These are phyloP conservation scores for Brevimyrus niger DNA, from an alignment of 2,113 vertebrate species.

Conservation along the genomic window DNA sequence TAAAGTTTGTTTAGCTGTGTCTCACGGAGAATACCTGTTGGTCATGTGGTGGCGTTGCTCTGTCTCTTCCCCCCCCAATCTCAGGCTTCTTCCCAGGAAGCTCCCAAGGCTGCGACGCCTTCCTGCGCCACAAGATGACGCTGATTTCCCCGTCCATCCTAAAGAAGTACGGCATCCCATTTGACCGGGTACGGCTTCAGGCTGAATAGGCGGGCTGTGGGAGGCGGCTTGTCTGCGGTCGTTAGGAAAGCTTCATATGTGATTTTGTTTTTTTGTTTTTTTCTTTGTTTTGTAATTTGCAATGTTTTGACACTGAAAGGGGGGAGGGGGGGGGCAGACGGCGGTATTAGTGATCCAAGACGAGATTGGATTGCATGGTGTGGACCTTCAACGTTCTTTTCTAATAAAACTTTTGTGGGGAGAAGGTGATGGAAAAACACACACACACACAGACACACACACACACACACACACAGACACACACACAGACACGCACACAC, in stretches of 20 bases:
- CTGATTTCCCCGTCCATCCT: constrained; percentile 94
- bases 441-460: background rate
- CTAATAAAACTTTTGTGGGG: background rate
- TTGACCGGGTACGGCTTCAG: constrained; percentile 75
- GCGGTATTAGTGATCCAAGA: background rate
- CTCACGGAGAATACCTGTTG: background rate
- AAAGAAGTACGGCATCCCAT: constrained; percentile 95
- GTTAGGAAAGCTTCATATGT: background rate
- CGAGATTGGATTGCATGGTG: background rate
- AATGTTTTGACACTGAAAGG: background rate
- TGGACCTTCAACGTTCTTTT: background rate
- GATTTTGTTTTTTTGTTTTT: background rate
- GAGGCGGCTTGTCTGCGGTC: background rate
- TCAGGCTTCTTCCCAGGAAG: constrained; percentile 94
- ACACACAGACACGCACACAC: background rate
- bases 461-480: too few species aligned
- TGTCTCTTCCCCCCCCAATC: background rate
- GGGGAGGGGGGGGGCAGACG: background rate
- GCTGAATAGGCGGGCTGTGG: background rate
- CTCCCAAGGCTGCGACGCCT: constrained; percentile 95
- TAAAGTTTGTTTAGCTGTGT: background rate
- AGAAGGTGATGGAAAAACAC: background rate
- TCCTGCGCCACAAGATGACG: constrained; percentile 98
- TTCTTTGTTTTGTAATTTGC: too few species aligned
- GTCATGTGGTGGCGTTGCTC: background rate